Base-by-base conservation (phyloP, 2,888 invertebrate species). In the Tachystola acroxantha region DNA sequence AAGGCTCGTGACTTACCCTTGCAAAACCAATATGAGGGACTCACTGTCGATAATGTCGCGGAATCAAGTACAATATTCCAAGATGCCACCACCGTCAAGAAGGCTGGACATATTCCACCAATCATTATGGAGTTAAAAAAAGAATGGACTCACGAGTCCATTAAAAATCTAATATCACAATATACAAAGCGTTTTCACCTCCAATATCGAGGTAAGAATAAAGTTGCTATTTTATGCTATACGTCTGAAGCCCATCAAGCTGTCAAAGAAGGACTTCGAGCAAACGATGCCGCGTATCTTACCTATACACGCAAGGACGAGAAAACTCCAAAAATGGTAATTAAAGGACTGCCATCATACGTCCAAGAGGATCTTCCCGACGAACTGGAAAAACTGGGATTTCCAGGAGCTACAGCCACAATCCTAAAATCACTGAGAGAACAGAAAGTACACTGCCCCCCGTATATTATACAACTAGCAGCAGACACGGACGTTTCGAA, bases 181-280 rank as follows among this genome's bases (percentile, higher is more conserved):
- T 12, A 12, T 25, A 34, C 31, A 7, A 40, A 34, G 10, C 10
- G 19, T 0, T 40, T 37, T 27, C 37, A 37, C 16, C 27, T 40
- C 1, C 28, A 34, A 22, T 40, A 40, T 11, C 19, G 16, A 16
- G 24, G 32, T 3, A 22, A 13, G 1, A 19, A 27, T 20, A 32
- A 32, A 14, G 10, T 27, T 1, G 26, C 37, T 10, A n/a, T 37
- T 6, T 1, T n/a, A 1, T 37, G 37, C 7, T 10, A 29, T 10
- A 10, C 26, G 2, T 1, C n/a, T 14, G 28, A 22, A 7, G 19
- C 7, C 16, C 37, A 37, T 5, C 11, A 20, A 19, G 2, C n/a
- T 1, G 10, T 33, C 1, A 29, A 29, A 7, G 26, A 32, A 7
- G 33, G 33, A 1, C 24, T 32, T 2, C 10, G 7, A 7, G 0